A percentile compares a stretch with the other conserved stretches of the same genome.
Conservation (phyloP, 2,888 invertebrate genomes). For the Metellina segmentata region DNA sequence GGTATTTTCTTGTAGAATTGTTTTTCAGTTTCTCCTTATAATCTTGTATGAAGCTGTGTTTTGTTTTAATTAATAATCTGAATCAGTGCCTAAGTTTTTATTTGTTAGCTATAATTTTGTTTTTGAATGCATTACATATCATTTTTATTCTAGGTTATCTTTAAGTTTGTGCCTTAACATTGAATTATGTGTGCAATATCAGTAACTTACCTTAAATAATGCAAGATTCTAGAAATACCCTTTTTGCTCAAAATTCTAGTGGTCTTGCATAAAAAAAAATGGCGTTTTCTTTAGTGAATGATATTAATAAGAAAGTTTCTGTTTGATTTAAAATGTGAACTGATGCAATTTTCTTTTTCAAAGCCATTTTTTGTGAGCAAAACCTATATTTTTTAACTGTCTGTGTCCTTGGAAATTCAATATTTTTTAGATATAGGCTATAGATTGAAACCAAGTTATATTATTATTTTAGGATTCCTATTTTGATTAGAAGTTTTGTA, state of each 20-base stretch:
- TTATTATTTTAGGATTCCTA: no score
- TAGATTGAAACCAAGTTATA: no score
- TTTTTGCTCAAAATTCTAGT: conserved; percentile 25
- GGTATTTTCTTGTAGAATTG: background rate
- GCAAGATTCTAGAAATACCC: background rate
- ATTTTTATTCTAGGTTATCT: conserved; percentile 36
- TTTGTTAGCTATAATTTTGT: background rate
- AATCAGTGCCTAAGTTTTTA: background rate
- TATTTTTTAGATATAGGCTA: no score
- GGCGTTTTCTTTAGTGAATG: background rate
- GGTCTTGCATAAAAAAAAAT: background rate
- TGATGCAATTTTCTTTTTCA: background rate
- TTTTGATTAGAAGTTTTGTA: no score
- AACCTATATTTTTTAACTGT: no score
- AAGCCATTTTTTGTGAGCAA: no score
- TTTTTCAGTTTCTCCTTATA: background rate
- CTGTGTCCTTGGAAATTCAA: no score
- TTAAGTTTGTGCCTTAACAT: conserved; percentile 10
- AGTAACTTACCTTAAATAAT: background rate
- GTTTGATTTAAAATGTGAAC: background rate
- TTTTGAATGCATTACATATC: conserved; percentile 25
- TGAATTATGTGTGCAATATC: conserved; percentile 37
- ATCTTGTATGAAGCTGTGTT: background rate
- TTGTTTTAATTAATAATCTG: background rate
- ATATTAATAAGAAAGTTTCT: background rate